phyloP scores from a whole-genome alignment of 2,113 vertebrate species.

The Salvelinus fontinalis region DNA sequence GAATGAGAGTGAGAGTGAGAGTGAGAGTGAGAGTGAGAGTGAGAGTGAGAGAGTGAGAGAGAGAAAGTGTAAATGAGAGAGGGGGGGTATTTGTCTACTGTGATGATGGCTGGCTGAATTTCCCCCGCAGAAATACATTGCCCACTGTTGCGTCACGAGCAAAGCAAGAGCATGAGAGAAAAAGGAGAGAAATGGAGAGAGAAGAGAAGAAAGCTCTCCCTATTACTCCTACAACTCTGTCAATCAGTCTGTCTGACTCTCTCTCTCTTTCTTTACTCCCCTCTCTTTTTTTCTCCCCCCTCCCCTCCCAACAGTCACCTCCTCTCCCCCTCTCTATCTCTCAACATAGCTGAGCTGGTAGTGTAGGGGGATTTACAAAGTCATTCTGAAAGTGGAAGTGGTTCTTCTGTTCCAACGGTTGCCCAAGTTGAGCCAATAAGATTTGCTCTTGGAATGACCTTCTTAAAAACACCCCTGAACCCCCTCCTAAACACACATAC shows the following conservation, averaged over 20 bases:
- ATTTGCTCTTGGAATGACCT: not conserved
- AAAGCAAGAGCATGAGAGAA: slow-evolving; percentile 51
- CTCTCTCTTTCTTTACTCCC: slow-evolving; percentile 41
- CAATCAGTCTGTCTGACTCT: slow-evolving; percentile 3
- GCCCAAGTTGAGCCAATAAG: not conserved
- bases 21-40: too few relatives aligned
- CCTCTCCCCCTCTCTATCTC: not conserved
- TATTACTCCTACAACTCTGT: slow-evolving; percentile 18
- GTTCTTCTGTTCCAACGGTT: slow-evolving; percentile 6
- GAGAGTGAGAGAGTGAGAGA: not conserved
- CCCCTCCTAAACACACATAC: not conserved
- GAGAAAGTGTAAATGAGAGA: too few relatives aligned
- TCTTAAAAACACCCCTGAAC: slow-evolving; percentile 31
- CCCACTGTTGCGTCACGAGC: slow-evolving; percentile 68
- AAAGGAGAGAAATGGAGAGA: slow-evolving; percentile 38
- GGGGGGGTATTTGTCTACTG: slow-evolving; percentile 21
- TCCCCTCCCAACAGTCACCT: slow-evolving; percentile 1
- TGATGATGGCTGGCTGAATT: slow-evolving; percentile 57
- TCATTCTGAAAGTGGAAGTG: slow-evolving; percentile 56
- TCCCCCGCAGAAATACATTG: slow-evolving; percentile 55
- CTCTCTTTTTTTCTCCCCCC: slow-evolving; percentile 8
- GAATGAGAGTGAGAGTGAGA: too few relatives aligned
- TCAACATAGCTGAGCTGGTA: not conserved
- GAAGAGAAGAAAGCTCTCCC: slow-evolving; percentile 24
- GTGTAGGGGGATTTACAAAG: slow-evolving; percentile 39